Conservation (phyloP, 2,888 invertebrate species). For the Noctua janthina region DNA sequence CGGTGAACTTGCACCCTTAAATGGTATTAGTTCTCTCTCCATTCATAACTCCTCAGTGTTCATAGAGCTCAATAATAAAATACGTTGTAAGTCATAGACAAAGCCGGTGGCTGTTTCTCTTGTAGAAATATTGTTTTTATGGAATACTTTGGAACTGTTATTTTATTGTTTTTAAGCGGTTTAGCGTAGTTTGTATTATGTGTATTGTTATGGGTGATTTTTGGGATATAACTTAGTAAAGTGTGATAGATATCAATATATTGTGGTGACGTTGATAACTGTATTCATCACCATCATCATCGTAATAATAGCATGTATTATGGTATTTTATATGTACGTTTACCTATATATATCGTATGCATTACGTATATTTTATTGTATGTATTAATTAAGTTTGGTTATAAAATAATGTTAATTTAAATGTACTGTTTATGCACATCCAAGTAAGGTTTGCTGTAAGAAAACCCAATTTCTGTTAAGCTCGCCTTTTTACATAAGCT, state of each 20-base stretch:
- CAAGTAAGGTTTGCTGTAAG: no score
- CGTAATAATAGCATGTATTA: no score
- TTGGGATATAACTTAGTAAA: not conserved
- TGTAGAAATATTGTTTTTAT: constrained; percentile 13
- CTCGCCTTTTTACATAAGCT: no score
- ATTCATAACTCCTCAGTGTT: constrained; percentile 20
- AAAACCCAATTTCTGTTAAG: no score
- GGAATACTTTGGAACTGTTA: constrained; percentile 7
- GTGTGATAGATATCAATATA: not conserved
- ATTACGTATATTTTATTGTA: no score
- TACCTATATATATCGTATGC: no score
- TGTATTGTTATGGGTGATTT: not conserved
- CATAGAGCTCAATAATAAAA: constrained; percentile 36
- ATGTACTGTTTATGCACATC: no score
- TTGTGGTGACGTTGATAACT: not conserved
- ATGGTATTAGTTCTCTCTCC: not conserved
- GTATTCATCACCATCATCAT: not conserved
- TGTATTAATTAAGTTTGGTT: no score
- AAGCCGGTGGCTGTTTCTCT: constrained; percentile 19
- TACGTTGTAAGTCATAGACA: constrained; percentile 37
- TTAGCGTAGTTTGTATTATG: not conserved
- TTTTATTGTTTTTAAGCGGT: not conserved
- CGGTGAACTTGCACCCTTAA: not conserved
- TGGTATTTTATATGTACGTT: no score
- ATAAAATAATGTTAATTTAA: no score